Conservation (phyloP, 2,888 invertebrate species). For the Vannuccia rotundouncinata region DNA sequence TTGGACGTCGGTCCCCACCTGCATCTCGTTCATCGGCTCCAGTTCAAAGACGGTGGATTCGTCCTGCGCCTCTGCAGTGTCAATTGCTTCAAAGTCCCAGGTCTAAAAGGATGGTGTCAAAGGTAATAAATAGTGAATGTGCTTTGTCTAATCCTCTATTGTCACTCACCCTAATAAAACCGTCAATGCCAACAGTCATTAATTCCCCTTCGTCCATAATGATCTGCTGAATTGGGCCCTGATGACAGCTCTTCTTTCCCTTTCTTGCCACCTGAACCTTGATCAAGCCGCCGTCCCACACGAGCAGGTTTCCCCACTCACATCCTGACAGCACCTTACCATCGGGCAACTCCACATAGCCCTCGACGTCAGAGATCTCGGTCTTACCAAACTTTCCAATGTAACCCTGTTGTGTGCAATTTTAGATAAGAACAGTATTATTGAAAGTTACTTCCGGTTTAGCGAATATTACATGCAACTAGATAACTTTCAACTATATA, state of each 20-base stretch:
- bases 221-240: conserved; percentile 67
- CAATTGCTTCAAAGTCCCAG: conserved; percentile 87
- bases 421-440: neutral
- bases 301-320: conserved; percentile 80
- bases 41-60: conserved; percentile 72
- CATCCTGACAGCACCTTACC: conserved; percentile 81
- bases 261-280: conserved; percentile 73
- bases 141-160: neutral
- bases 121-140: neutral
- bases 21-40: conserved; percentile 77
- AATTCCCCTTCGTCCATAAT: conserved; percentile 61
- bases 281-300: conserved; percentile 83
- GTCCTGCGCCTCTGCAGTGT: conserved; percentile 74
- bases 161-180: conserved; percentile 52
- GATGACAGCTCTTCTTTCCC: conserved; percentile 67
- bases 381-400: conserved; percentile 81
- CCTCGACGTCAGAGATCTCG: conserved; percentile 78
- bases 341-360: conserved; percentile 76
- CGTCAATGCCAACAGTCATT: conserved; percentile 60
- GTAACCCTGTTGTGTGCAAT: conserved; percentile 52
- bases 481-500: no score
- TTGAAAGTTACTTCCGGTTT: no score
- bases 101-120: conserved; percentile 55
- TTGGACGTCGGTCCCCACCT: conserved; percentile 60
- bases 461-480: no score